phyloP scores from a whole-genome alignment of 2,888 invertebrate species.

The Acronicta aceris region DNA sequence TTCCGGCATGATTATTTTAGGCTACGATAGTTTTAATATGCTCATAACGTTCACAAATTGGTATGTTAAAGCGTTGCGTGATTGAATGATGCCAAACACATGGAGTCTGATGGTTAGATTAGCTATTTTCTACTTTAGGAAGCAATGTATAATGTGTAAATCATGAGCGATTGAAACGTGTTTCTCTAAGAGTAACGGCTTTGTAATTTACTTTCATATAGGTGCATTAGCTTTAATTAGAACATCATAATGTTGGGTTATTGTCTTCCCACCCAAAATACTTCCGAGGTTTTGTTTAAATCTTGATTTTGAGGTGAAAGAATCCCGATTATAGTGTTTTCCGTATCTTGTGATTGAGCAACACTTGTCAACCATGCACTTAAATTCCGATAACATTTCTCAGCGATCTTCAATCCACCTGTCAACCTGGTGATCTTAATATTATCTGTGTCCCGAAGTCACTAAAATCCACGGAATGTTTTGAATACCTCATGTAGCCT shows the following conservation, averaged over 20 bases:
- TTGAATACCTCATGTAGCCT: constrained; percentile 3
- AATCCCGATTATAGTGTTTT: neutral
- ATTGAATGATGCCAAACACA: constrained; percentile 47
- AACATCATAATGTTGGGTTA: constrained; percentile 36
- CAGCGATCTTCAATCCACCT: neutral
- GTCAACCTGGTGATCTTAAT: constrained; percentile 14
- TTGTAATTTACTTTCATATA: constrained; percentile 39
- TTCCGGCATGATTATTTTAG: constrained; percentile 73
- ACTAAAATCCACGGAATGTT: constrained; percentile 1
- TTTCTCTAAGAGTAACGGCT: constrained; percentile 24
- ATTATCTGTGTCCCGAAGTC: constrained; percentile 6
- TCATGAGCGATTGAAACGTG: constrained; percentile 20
- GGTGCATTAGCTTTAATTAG: constrained; percentile 34
- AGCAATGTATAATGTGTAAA: constrained; percentile 26
- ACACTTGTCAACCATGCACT: constrained; percentile 7
- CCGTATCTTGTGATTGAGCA: constrained; percentile 9
- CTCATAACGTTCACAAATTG: constrained; percentile 40
- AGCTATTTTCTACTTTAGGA: constrained; percentile 32
- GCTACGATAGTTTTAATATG: constrained; percentile 56
- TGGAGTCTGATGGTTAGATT: constrained; percentile 37
- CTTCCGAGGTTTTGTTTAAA: constrained; percentile 15
- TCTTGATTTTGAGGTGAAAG: constrained; percentile 9
- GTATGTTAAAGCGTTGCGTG: constrained; percentile 52
- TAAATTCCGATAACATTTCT: constrained; percentile 9
- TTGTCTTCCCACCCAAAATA: constrained; percentile 9